Base-by-base conservation (phyloP, 2,113 vertebrate species). In the Loxodonta africana region DNA sequence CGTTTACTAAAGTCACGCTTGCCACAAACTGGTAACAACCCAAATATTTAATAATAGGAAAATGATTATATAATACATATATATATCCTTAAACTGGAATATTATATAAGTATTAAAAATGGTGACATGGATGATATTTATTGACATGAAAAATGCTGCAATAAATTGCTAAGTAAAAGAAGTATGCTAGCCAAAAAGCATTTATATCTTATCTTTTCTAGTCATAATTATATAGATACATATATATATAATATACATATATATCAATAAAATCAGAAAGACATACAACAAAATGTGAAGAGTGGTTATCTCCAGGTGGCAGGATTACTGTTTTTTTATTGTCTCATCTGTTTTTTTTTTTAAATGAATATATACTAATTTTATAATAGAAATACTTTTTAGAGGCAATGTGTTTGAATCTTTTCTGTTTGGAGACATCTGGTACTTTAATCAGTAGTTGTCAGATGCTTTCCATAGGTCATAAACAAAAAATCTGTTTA, bases 351-450 rank as follows among this genome's bases (percentile, higher is more conserved):
- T n/a, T 82, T 41, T 81, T 14, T 69, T 28, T 86, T 48, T 30
- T 53, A 4, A 89, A 73, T 84, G 10, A 93, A 80, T 3, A 60
- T 17, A 4, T 46, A 82, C 88, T 95, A 89, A 69, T 80, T 91
- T 96, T 90, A 65, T 28, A 96, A 77, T 2, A 37, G n/a, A 91
- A 92, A 86, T 80, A 44, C 60, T 41, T 80, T 89, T 92, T 90
- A 65, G 71, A 93, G 60, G 37, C 41, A 91, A 94, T 1, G 14
- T 51, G 18, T 88, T 63, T 91, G 41, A 77, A 30, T 4, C 30
- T 48, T 63, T 91, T 95, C 2, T 74, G 33, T 85, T 86, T 92
- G 25, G 67, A 90, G 67, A 65, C 18, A 71, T 11, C 26, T 77
- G n/a, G 30, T 3, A 86, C 62, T 94, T 95, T 92, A 83, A 85